Percentiles rank a stretch among this genome's conserved stretches.
phyloP scores from a whole-genome alignment of 1,140 invertebrate genomes.

The Paracyclopina nana region DNA sequence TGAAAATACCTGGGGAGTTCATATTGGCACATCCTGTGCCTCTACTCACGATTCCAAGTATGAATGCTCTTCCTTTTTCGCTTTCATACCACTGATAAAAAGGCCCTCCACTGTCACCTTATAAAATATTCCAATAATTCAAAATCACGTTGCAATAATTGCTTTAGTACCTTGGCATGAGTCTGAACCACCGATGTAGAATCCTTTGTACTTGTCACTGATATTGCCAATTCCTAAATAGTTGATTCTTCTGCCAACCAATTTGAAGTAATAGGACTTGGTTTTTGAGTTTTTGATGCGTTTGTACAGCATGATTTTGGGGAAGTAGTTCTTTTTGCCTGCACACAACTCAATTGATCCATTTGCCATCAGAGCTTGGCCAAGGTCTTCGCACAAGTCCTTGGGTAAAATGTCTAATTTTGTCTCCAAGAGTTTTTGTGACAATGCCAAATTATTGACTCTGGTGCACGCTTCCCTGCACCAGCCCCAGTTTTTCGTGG shows the following conservation, averaged over 20 bases:
- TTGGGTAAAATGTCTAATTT: background rate
- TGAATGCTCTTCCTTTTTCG: too few relatives aligned
- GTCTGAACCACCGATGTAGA: background rate
- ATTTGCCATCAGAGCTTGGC: background rate
- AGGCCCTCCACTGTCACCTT: too few relatives aligned
- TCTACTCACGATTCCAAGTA: too few relatives aligned
- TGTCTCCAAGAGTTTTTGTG: background rate
- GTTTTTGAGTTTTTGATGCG: background rate
- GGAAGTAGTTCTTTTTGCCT: background rate
- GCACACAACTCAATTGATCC: background rate
- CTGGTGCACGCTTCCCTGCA: background rate
- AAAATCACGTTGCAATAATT: too few relatives aligned
- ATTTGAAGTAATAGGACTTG: background rate
- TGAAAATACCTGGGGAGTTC: too few relatives aligned
- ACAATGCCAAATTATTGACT: background rate
- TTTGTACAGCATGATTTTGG: too few relatives aligned
- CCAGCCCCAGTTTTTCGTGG: conserved; percentile 8
- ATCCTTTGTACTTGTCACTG: background rate
- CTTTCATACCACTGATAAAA: too few relatives aligned
- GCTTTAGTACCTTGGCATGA: conserved; percentile 2
- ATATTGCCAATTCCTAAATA: background rate
- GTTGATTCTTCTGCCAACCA: background rate
- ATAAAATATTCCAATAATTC: too few relatives aligned
- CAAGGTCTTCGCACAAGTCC: conserved; percentile 1
- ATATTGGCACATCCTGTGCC: too few relatives aligned